Conservation (phyloP, 1,140 invertebrate species). For the Hermatobates lingyangjiaoensis region DNA sequence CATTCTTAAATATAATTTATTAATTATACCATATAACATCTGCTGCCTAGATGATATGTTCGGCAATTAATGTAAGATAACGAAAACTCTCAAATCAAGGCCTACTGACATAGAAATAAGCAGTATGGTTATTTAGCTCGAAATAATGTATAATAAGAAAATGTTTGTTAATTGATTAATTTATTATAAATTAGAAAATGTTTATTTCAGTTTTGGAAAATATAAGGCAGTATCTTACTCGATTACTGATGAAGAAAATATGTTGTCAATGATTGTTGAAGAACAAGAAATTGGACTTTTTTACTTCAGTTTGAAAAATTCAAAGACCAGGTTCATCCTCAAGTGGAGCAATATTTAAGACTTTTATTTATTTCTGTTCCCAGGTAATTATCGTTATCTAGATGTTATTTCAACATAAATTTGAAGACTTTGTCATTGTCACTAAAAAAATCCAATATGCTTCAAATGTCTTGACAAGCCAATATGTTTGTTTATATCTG, state of each 20-base stretch:
- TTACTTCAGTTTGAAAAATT: slow-evolving; percentile 46
- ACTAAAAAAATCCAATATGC: not conserved
- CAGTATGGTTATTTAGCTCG: too few relatives aligned
- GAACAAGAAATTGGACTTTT: slow-evolving; percentile 42
- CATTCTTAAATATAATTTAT: too few relatives aligned
- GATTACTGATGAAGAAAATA: slow-evolving; percentile 35
- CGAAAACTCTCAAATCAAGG: too few relatives aligned
- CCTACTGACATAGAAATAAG: too few relatives aligned
- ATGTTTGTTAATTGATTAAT: slow-evolving; percentile 3
- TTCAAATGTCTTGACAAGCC: too few relatives aligned
- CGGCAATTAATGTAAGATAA: too few relatives aligned
- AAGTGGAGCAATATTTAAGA: slow-evolving; percentile 41
- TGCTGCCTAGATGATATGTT: too few relatives aligned
- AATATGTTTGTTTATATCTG: not conserved
- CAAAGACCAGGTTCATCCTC: slow-evolving; percentile 43
- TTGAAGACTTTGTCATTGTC: not conserved
- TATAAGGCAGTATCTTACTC: slow-evolving; percentile 35
- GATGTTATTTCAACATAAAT: not conserved
- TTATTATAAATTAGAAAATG: not conserved
- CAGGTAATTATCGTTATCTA: slow-evolving; percentile 21
- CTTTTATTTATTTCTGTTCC: slow-evolving; percentile 35
- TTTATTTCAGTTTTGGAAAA: slow-evolving; percentile 27
- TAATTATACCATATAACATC: too few relatives aligned
- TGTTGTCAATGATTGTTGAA: slow-evolving; percentile 38
- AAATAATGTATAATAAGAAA: too few relatives aligned